These are phyloP conservation scores for Wasmannia auropunctata DNA, from an alignment of 1,140 invertebrate species.

Conservation along the genomic window DNA sequence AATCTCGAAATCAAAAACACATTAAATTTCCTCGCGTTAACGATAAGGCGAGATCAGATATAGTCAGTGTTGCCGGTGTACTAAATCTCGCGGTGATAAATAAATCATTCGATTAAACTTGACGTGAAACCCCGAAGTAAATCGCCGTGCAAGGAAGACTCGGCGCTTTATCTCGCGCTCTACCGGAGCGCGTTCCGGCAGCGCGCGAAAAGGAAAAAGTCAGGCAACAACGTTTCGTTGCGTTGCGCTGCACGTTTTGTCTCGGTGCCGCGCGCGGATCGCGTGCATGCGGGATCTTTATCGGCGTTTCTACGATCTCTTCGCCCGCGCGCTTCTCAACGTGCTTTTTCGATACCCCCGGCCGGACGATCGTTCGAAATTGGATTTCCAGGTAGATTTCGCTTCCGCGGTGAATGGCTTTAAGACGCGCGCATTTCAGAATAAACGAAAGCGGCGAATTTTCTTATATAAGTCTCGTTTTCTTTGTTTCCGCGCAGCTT, in stretches of 20 bases:
- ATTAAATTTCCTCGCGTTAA: background rate
- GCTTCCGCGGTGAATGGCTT: conserved; percentile 11
- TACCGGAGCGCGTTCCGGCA: background rate
- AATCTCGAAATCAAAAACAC: background rate
- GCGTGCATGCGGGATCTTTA: conserved; percentile 1
- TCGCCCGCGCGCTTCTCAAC: background rate
- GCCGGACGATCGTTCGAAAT: background rate
- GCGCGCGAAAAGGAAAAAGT: conserved; percentile 6
- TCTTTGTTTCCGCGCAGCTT: background rate
- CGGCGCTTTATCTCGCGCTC: background rate
- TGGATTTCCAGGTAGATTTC: background rate
- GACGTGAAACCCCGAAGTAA: background rate
- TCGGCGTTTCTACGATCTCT: conserved; percentile 27
- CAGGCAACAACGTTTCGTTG: background rate
- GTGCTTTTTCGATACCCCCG: background rate
- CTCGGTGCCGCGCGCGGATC: background rate
- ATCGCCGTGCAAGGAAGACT: background rate
- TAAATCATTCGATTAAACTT: background rate
- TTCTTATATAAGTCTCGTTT: conserved; percentile 16
- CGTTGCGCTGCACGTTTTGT: too few relatives aligned
- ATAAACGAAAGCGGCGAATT: background rate
- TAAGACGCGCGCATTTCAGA: background rate
- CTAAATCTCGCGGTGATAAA: background rate
- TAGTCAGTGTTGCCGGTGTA: background rate
- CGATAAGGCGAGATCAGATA: background rate